These are phyloP conservation scores for Cremastobaeus sp. DNA, from an alignment of 2,888 invertebrate species.

Conservation along the genomic window DNA sequence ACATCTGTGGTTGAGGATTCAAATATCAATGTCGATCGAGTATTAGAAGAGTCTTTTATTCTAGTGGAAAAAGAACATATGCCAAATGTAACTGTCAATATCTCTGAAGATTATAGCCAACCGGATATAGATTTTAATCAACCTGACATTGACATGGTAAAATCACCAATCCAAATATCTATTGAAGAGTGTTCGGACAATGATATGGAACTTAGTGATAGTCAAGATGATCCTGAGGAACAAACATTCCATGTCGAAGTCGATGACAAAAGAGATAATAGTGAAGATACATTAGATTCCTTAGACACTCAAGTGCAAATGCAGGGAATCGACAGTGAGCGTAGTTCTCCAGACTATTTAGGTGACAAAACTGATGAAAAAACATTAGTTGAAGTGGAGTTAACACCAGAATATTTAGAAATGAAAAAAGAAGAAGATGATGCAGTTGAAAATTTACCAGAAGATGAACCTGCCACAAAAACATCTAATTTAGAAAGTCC, in stretches of 20 bases:
- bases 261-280: conserved; percentile 74
- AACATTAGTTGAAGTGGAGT: conserved; percentile 79
- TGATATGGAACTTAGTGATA: conserved; percentile 67
- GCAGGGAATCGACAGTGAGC: conserved; percentile 74
- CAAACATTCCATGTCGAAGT: conserved; percentile 68
- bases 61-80: conserved; percentile 66
- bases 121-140: conserved; percentile 60
- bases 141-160: conserved; percentile 70
- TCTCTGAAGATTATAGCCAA: conserved; percentile 57
- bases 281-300: conserved; percentile 76
- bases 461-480: conserved; percentile 71
- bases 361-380: conserved; percentile 75
- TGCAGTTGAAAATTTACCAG: conserved; percentile 79
- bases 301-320: conserved; percentile 73
- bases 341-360: conserved; percentile 75
- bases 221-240: conserved; percentile 66
- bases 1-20: conserved; percentile 15
- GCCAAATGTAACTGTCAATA: conserved; percentile 71
- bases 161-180: conserved; percentile 77
- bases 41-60: conserved; percentile 31
- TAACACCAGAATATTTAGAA: conserved; percentile 84
- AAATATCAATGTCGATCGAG: too few species aligned
- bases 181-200: conserved; percentile 77
- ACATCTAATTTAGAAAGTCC: conserved; percentile 52
- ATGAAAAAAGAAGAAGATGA: conserved; percentile 82